Base-by-base conservation (phyloP, 2,113 vertebrate genomes). In the Aptenodytes patagonicus region DNA sequence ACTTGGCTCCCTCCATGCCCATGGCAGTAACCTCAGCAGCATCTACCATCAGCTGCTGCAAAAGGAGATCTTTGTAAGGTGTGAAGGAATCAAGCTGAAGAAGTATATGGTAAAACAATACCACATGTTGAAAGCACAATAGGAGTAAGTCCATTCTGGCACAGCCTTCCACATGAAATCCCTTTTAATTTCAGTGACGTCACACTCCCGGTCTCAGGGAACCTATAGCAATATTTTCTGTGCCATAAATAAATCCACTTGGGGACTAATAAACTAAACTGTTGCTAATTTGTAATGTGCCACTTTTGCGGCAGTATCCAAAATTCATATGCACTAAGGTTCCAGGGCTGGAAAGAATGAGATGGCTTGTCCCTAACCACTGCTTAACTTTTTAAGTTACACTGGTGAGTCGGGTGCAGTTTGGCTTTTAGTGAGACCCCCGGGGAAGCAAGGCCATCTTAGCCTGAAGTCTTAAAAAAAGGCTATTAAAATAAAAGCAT, bases 231-330 rank as follows among this genome's bases (percentile, higher is more conserved):
- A 96, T 97, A 97, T 97, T 97, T 97, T 97, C 94, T 97, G 68
- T 95, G 86, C 96, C 91, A 87, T 97, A 97, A 97, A 97, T 97
- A 95, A 96, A 97, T 84, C 85, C 92, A 94, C 95, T 94, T 46
- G 79, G 95, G 97, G 95, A 87, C 92, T 97, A 95, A 95, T 98
- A 97, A 97, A 97, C 77, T 72, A 95, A 97, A 96, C 96, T 95
- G 71, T 95, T 97, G 93, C 96, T 97, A 97, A 97, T 98, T 96
- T 97, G 97, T 96, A 97, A 97, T 87, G 95, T 96, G 97, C 95
- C 94, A 97, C 94, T 97, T 98, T 97, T 97, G 95, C 93, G 94
- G 84, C 55, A 91, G 68, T 95, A 87, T 96, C 97, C 96, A 97
- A 98, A 97, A 97, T 95, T 98, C 95, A 83, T 97, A 87, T 86